Evolutionary conservation across 2,888 invertebrate genomes (phyloP).

Genomic region (Erannis defoliaria): DNA sequence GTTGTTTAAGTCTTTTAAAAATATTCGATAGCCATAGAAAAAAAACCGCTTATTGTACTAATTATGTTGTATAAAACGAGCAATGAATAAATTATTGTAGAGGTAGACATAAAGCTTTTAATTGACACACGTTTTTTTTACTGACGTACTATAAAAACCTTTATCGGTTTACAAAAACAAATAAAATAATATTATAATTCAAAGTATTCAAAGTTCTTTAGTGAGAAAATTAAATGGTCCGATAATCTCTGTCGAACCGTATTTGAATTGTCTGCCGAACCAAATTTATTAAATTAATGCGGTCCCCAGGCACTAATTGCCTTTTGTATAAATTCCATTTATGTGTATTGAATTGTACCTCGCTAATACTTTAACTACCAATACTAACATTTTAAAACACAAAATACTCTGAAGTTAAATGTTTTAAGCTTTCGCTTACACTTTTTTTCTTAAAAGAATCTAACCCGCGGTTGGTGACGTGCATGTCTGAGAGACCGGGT

Average conservation of each 20-base stretch:
- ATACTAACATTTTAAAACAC: slow-evolving; percentile 3
- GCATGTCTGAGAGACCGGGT: too few relatives aligned
- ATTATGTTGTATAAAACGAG: too few relatives aligned
- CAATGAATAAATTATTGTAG: too few relatives aligned
- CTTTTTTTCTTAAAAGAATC: slow-evolving; percentile 44
- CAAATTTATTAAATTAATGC: slow-evolving; percentile 63
- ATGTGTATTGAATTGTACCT: slow-evolving; percentile 52
- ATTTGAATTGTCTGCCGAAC: slow-evolving; percentile 56
- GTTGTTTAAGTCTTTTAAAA: too few relatives aligned
- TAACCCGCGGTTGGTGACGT: too few relatives aligned
- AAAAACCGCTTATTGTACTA: too few relatives aligned
- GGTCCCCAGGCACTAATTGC: slow-evolving; percentile 59
- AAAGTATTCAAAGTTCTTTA: slow-evolving; percentile 48
- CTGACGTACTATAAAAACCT: too few relatives aligned
- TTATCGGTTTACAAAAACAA: slow-evolving; percentile 3
- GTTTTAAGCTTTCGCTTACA: too few relatives aligned
- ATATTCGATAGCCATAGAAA: too few relatives aligned
- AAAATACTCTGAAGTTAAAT: slow-evolving; percentile 2
- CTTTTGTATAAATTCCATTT: slow-evolving; percentile 63
- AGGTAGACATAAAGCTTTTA: too few relatives aligned
- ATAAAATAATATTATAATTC: slow-evolving; percentile 9
- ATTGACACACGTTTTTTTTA: too few relatives aligned
- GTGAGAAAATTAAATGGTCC: slow-evolving; percentile 52
- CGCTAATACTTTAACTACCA: slow-evolving; percentile 46
- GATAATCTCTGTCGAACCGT: slow-evolving; percentile 52